Percentiles rank a stretch among this genome's conserved stretches.
Conservation (phyloP, 2,888 invertebrate species). For the Prenolepis imparis region DNA sequence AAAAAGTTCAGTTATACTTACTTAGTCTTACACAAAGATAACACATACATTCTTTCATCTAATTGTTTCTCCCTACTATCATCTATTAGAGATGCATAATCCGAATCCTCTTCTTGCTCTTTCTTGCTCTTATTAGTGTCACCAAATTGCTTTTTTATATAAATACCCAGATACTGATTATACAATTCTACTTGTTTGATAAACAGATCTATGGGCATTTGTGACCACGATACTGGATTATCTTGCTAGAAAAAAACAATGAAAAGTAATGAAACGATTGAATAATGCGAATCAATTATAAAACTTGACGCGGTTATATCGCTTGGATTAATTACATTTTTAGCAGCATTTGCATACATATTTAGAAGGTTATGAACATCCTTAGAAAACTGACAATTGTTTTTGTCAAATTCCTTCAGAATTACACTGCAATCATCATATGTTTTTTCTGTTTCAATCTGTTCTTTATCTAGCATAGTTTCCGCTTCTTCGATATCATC, state of each 20-base stretch:
- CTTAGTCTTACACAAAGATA: slow-evolving; percentile 75
- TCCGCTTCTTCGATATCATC: slow-evolving; percentile 73
- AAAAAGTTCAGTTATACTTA: slow-evolving; percentile 53
- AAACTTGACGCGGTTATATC: slow-evolving; percentile 22
- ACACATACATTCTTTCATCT: slow-evolving; percentile 75
- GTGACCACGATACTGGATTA: slow-evolving; percentile 80
- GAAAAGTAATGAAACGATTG: not conserved
- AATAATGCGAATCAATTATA: slow-evolving; percentile 1
- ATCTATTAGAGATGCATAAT: slow-evolving; percentile 69
- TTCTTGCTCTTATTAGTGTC: slow-evolving; percentile 42
- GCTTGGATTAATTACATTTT: slow-evolving; percentile 76
- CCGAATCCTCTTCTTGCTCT: slow-evolving; percentile 66
- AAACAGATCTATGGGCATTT: slow-evolving; percentile 82
- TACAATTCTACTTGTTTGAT: slow-evolving; percentile 82
- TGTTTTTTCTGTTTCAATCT: slow-evolving; percentile 56
- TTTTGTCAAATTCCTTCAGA: slow-evolving; percentile 56
- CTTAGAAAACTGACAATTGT: slow-evolving; percentile 73
- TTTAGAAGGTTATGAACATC: slow-evolving; percentile 77
- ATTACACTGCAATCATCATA: slow-evolving; percentile 58
- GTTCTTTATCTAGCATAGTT: slow-evolving; percentile 56
- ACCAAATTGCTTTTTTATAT: slow-evolving; percentile 80
- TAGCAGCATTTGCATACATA: slow-evolving; percentile 77
- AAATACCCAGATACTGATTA: slow-evolving; percentile 77
- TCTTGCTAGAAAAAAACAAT: slow-evolving; percentile 76
- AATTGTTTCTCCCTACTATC: slow-evolving; percentile 69